Evolutionary conservation across 1,140 invertebrate species (phyloP).

Genomic region (Drosophila lacertosa): DNA sequence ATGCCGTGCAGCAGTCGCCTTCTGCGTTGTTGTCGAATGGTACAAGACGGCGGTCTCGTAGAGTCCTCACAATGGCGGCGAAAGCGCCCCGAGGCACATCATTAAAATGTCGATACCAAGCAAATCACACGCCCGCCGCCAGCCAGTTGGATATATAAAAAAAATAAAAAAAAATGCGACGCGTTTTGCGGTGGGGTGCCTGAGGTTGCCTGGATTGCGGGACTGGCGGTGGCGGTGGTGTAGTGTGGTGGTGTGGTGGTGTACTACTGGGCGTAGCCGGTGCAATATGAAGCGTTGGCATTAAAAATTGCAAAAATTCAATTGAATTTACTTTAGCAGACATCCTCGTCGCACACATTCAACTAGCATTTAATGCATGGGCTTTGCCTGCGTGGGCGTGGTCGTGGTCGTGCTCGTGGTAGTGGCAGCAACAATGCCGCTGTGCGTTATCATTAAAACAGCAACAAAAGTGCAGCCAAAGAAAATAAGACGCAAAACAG

Average conservation of each 20-base stretch:
- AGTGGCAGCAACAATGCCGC: conserved; percentile 48
- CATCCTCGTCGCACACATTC: conserved; percentile 29
- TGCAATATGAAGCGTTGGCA: conserved; percentile 75
- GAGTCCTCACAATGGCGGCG: conserved; percentile 37
- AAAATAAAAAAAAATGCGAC: conserved; percentile 59
- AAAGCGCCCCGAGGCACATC: conserved; percentile 75
- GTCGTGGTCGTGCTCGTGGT: too few species aligned
- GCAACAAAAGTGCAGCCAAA: conserved; percentile 73
- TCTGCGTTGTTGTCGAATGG: conserved; percentile 51
- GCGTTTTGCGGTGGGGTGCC: conserved; percentile 50
- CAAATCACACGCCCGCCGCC: conserved; percentile 79
- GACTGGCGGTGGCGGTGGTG: background rate
- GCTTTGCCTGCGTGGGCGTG: conserved; percentile 41
- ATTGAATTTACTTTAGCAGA: conserved; percentile 80
- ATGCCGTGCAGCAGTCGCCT: conserved; percentile 28
- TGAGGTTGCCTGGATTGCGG: conserved; percentile 40
- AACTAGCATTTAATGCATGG: conserved; percentile 70
- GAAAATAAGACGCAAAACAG: conserved; percentile 66
- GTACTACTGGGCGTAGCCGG: conserved; percentile 54
- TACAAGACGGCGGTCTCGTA: conserved; percentile 55
- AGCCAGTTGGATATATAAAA: conserved; percentile 68
- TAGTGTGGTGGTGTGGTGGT: conserved; percentile 8
- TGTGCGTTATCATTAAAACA: conserved; percentile 75
- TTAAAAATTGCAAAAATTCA: conserved; percentile 78
- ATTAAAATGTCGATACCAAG: conserved; percentile 83